Percentiles rank a stretch among this genome's conserved stretches.
Conservation (phyloP, 2,113 vertebrate genomes). For the Scalopus aquaticus region DNA sequence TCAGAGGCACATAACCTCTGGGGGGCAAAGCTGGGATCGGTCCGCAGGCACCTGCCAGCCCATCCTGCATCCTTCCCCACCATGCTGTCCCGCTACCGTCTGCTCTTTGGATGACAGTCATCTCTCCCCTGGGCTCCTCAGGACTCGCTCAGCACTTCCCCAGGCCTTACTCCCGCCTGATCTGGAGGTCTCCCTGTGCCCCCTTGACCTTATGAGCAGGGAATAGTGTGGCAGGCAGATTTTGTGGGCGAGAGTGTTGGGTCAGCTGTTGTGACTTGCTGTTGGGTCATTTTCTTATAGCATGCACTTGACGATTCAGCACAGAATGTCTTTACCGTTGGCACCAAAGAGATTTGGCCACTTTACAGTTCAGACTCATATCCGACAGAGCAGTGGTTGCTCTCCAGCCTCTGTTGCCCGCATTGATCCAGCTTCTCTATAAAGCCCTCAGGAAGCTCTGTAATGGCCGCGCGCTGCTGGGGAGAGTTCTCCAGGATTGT, state of each 20-base stretch:
- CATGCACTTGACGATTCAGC: neutral
- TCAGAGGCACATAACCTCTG: neutral
- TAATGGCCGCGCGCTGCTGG: neutral
- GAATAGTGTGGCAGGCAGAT: neutral
- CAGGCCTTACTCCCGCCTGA: neutral
- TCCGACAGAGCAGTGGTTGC: neutral
- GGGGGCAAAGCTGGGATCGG: neutral
- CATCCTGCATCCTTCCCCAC: neutral
- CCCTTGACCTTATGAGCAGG: neutral
- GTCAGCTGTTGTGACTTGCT: neutral
- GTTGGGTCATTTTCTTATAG: neutral
- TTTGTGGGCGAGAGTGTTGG: neutral
- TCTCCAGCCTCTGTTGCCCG: neutral
- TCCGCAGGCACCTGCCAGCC: neutral
- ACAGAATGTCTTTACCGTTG: neutral
- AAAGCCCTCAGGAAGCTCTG: neutral
- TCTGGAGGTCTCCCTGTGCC: neutral
- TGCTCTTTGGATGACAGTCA: neutral
- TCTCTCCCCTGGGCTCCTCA: neutral
- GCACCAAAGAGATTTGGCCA: neutral
- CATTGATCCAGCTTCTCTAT: neutral
- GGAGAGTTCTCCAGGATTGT: neutral
- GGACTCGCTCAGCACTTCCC: neutral
- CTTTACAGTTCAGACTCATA: constrained; percentile 43
- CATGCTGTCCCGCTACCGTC: neutral